A percentile compares a stretch with the other conserved stretches of the same genome.
Conservation (phyloP, 2,888 invertebrate genomes). For the Drosophila anomelani region DNA sequence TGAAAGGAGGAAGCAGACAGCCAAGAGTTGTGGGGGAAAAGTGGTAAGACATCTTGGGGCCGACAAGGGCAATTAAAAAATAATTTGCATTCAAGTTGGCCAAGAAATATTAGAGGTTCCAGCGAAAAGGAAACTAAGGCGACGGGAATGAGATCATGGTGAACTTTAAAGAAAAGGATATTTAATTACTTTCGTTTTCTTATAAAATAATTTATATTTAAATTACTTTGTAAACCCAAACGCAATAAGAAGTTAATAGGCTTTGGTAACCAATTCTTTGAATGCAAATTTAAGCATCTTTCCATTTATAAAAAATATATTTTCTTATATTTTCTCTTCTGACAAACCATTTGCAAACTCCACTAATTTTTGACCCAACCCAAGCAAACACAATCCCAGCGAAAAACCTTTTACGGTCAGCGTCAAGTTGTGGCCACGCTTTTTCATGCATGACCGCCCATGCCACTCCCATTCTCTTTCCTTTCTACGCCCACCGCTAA, state of each 20-base stretch:
- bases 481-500: constrained; percentile 4
- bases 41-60: constrained; percentile 22
- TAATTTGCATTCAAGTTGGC: constrained; percentile 40
- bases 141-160: constrained; percentile 8
- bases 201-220: too few relatives aligned
- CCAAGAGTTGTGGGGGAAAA: neutral
- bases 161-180: neutral
- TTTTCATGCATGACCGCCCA: constrained; percentile 34
- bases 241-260: neutral
- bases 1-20: constrained; percentile 9
- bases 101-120: neutral
- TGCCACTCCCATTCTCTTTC: constrained; percentile 5
- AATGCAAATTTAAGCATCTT: neutral
- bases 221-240: neutral
- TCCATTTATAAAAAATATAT: neutral
- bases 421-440: constrained; percentile 40
- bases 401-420: constrained; percentile 37
- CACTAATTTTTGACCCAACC: constrained; percentile 34
- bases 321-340: neutral
- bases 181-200: too few relatives aligned
- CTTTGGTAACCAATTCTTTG: neutral
- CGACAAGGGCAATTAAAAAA: constrained; percentile 55
- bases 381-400: constrained; percentile 25
- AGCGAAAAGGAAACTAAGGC: neutral
- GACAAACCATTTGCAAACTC: constrained; percentile 14